phyloP scores from a whole-genome alignment of 2,113 vertebrate species.

The Amblyopsis rosae region DNA sequence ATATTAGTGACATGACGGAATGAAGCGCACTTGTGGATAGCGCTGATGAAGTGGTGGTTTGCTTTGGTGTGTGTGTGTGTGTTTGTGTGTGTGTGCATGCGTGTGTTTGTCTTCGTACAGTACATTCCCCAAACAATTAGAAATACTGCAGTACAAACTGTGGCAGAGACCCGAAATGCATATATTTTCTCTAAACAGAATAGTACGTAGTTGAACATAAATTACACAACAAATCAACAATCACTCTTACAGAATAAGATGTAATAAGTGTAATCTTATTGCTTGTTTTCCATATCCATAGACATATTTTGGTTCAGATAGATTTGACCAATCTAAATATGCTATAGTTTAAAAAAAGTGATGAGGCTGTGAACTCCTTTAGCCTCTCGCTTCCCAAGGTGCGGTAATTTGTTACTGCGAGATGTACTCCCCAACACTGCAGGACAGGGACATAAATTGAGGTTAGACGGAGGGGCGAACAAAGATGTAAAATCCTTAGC shows the following conservation, averaged over 20 bases:
- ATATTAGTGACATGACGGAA: constrained; percentile 16
- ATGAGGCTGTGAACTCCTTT: neutral
- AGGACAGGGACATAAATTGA: constrained; percentile 13
- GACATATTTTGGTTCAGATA: too few relatives aligned
- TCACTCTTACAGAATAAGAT: too few relatives aligned
- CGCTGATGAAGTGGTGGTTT: neutral
- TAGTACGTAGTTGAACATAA: too few relatives aligned
- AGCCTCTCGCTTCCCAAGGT: neutral
- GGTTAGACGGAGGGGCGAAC: constrained; percentile 2
- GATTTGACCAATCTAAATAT: too few relatives aligned
- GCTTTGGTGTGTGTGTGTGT: neutral
- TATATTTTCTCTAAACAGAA: too few relatives aligned
- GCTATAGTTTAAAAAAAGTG: neutral
- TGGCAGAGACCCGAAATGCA: too few relatives aligned
- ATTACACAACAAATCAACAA: too few relatives aligned
- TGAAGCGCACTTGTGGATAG: constrained; percentile 1
- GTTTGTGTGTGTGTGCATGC: neutral
- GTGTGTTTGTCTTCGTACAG: neutral
- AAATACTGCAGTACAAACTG: neutral
- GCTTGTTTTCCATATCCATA: too few relatives aligned
- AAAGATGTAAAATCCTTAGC: neutral
- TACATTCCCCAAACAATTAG: neutral
- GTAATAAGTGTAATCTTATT: too few relatives aligned
- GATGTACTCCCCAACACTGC: constrained; percentile 23
- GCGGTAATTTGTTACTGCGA: neutral